Evolutionary conservation across 2,797 vertebrate species (phyloP).

Genomic region (Buceros bicornis): DNA sequence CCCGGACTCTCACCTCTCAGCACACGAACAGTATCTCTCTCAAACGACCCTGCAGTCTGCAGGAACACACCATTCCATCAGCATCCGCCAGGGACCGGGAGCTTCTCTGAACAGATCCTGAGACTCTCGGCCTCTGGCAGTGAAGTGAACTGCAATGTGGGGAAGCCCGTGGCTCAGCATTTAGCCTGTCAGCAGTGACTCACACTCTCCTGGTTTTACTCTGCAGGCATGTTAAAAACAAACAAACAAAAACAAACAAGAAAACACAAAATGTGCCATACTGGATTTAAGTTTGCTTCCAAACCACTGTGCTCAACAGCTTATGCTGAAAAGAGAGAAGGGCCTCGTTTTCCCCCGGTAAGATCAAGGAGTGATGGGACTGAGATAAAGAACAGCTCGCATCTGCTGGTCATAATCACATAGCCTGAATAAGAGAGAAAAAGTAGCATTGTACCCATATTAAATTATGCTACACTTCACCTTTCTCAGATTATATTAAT

Average conservation of each 20-base stretch:
- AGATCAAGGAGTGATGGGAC: not conserved
- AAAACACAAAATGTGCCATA: not conserved
- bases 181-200: not conserved
- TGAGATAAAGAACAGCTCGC: not conserved
- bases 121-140: not conserved
- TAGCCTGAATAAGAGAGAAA: not conserved
- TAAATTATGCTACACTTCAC: slow-evolving; percentile 1
- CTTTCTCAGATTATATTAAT: slow-evolving; percentile 16
- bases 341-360: not conserved
- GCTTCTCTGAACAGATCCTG: not conserved
- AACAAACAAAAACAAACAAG: not conserved
- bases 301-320: not conserved
- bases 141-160: not conserved
- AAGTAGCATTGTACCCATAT: not conserved
- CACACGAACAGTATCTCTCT: accelerated
- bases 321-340: not conserved
- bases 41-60: not conserved
- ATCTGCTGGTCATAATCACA: not conserved
- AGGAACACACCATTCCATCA: not conserved
- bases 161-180: not conserved
- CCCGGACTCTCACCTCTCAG: not conserved
- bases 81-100: not conserved
- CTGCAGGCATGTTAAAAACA: not conserved
- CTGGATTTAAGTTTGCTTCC: not conserved
- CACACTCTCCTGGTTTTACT: not conserved